Conservation (phyloP, 2,888 invertebrate genomes). For the Pollenia amentaria region DNA sequence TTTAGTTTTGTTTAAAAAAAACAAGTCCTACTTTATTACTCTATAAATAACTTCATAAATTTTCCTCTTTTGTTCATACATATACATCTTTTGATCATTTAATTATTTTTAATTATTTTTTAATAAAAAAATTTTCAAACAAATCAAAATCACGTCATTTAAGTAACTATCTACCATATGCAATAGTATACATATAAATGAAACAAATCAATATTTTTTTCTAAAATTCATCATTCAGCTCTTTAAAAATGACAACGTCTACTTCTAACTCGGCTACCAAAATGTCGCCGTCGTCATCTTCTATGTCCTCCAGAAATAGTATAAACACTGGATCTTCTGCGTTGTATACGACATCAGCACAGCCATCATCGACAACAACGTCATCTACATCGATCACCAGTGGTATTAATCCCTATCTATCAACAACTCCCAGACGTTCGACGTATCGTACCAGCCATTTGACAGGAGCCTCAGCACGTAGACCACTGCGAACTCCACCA, state of each 20-base stretch:
- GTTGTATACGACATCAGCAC: conserved; percentile 25
- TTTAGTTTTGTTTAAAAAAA: conserved; percentile 39
- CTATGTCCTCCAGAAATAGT: conserved; percentile 37
- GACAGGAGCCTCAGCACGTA: conserved; percentile 80
- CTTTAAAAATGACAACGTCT: conserved; percentile 72
- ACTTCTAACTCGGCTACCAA: conserved; percentile 69
- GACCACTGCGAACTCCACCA: conserved; percentile 83
- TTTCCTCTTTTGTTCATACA: neutral
- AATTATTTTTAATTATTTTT: neutral
- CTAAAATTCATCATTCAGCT: conserved; percentile 73
- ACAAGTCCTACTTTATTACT: neutral
- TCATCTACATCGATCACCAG: conserved; percentile 45
- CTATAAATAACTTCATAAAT: conserved; percentile 13
- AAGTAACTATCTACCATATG: conserved; percentile 20
- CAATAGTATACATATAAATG: conserved; percentile 58
- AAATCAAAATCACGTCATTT: conserved; percentile 16
- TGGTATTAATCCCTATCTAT: conserved; percentile 76
- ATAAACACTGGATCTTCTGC: conserved; percentile 25
- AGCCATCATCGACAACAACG: conserved; percentile 60
- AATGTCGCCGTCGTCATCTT: conserved; percentile 63
- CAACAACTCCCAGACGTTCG: conserved; percentile 78
- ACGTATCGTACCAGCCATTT: conserved; percentile 77
- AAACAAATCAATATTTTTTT: conserved; percentile 72
- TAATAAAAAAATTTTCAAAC: neutral
- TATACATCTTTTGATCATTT: conserved; percentile 4